Evolutionary conservation across 2,888 invertebrate genomes (phyloP).

Genomic region (Leucozona laternaria): DNA sequence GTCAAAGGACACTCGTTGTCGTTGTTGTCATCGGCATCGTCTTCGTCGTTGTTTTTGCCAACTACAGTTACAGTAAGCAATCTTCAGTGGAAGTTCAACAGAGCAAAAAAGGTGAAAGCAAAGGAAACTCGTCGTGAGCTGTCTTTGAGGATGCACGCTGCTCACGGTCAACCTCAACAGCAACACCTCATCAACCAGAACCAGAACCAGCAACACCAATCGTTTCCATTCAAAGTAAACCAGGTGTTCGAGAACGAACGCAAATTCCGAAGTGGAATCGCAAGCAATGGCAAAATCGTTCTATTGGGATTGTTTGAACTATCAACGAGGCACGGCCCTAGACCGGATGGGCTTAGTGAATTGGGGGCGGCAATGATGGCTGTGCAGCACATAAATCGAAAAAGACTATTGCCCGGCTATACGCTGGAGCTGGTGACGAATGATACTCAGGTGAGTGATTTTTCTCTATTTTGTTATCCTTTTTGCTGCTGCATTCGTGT

Average conservation of each 20-base stretch:
- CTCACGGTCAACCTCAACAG: slow-evolving; percentile 43
- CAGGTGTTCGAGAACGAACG: slow-evolving; percentile 83
- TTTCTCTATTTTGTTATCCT: not conserved
- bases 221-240: slow-evolving; percentile 82
- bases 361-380: slow-evolving; percentile 91
- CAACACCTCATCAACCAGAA: slow-evolving; percentile 51
- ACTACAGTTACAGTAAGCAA: slow-evolving; percentile 9
- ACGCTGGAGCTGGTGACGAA: slow-evolving; percentile 90
- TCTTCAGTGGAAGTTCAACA: slow-evolving; percentile 59
- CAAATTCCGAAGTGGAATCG: slow-evolving; percentile 79
- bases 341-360: slow-evolving; percentile 90
- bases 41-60: slow-evolving; percentile 5
- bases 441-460: slow-evolving; percentile 90
- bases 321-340: slow-evolving; percentile 86
- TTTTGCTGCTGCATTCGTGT: not conserved
- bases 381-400: slow-evolving; percentile 90
- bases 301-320: slow-evolving; percentile 93
- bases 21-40: not conserved
- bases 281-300: slow-evolving; percentile 85
- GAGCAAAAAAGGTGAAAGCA: slow-evolving; percentile 60
- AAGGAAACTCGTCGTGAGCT: slow-evolving; percentile 67
- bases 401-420: slow-evolving; percentile 88
- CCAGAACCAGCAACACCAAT: slow-evolving; percentile 64
- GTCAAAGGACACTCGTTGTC: slow-evolving; percentile 24
- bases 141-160: slow-evolving; percentile 71